Evolutionary conservation across 2,797 vertebrate genomes (phyloP).

Genomic region (Vespertilio murinus): DNA sequence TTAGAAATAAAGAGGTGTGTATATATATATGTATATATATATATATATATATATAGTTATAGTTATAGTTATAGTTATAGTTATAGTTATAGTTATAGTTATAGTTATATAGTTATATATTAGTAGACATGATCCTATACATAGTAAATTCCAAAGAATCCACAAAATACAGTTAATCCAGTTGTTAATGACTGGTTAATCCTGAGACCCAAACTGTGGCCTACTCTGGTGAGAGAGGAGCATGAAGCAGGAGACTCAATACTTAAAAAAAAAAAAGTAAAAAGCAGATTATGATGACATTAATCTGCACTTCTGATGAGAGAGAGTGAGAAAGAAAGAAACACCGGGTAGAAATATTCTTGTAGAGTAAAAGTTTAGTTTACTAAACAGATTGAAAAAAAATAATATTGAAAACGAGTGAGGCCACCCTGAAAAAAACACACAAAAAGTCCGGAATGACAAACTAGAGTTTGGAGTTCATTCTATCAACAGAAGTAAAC

Average conservation of each 20-base stretch:
- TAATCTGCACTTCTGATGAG: not conserved
- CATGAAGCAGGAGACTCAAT: not conserved
- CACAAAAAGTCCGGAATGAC: not conserved
- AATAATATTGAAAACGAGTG: not conserved
- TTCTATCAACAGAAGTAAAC: not conserved
- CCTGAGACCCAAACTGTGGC: not conserved
- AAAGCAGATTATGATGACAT: not conserved
- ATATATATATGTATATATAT: too few species aligned
- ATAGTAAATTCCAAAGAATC: not conserved
- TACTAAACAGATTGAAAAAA: slow-evolving; percentile 14
- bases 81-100: too few species aligned
- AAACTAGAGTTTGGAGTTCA: not conserved
- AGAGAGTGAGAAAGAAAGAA: not conserved
- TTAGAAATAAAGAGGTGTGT: not conserved
- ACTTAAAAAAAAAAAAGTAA: not conserved
- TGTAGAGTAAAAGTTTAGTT: not conserved
- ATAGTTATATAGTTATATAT: too few species aligned
- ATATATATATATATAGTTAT: too few species aligned
- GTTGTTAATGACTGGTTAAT: not conserved
- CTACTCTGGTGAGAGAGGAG: not conserved
- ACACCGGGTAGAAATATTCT: not conserved
- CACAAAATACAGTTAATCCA: not conserved
- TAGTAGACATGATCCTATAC: not conserved
- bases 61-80: too few species aligned
- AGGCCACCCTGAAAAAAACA: not conserved